A percentile compares a stretch with the other conserved stretches of the same genome.
phyloP scores from a whole-genome alignment of 2,113 vertebrate species.

The Sceloporus undulatus region DNA sequence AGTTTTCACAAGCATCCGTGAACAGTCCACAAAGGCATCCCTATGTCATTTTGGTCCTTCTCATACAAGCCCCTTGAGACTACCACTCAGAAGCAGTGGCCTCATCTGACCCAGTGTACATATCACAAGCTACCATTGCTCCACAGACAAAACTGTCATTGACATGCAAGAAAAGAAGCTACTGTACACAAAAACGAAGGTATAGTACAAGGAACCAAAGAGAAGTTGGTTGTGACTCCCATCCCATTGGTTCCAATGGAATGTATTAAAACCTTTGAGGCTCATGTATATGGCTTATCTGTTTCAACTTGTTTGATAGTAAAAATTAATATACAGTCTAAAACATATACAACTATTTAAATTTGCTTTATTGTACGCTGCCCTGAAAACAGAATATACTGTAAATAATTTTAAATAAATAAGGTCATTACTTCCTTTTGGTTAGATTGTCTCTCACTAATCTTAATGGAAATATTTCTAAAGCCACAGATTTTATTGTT shows the following conservation, averaged over 20 bases:
- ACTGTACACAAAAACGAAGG: background rate
- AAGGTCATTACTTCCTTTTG: background rate
- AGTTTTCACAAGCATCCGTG: background rate
- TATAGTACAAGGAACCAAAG: background rate
- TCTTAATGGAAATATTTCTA: slow-evolving; percentile 1
- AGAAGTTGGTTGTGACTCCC: background rate
- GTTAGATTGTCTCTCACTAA: slow-evolving; percentile 8
- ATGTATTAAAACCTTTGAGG: no score
- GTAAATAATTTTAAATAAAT: background rate
- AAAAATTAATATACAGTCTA: no score
- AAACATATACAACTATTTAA: no score
- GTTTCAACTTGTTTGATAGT: no score
- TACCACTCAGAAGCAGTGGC: background rate
- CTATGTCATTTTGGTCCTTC: no score
- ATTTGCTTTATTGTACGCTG: no score
- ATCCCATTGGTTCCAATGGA: background rate
- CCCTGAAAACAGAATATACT: background rate
- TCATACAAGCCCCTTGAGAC: no score
- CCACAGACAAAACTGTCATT: background rate
- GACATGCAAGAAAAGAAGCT: background rate
- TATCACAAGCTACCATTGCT: background rate
- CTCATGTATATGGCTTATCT: no score
- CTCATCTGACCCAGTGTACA: background rate
- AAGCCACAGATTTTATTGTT: slow-evolving; percentile 28
- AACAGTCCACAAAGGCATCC: background rate